Conservation (phyloP, 2,797 vertebrate genomes). For the Scomberomorus guttatus region DNA sequence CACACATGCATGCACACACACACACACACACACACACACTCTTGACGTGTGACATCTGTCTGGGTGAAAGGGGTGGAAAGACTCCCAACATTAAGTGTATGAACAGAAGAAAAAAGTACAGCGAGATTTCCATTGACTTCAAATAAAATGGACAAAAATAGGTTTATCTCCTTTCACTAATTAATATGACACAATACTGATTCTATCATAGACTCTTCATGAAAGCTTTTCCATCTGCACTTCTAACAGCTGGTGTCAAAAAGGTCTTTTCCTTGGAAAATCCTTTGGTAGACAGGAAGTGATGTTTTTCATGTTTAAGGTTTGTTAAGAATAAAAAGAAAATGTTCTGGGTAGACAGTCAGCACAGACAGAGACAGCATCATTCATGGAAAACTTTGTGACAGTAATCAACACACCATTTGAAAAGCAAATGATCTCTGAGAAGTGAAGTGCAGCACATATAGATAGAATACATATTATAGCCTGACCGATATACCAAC, state of each 20-base stretch:
- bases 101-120: conserved; percentile 5
- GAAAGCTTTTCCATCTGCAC: conserved; percentile 27
- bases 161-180: conserved; percentile 1
- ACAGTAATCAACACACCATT: not conserved
- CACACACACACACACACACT: conserved; percentile 18
- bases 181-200: conserved; percentile 1
- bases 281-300: conserved; percentile 38
- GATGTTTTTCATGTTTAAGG: not conserved
- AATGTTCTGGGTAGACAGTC: not conserved
- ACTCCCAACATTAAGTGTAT: conserved; percentile 1
- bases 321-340: not conserved
- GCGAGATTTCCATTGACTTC: not conserved
- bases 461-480: not conserved
- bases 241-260: not conserved
- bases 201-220: not conserved
- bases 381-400: not conserved
- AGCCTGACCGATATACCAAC: not conserved
- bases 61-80: conserved; percentile 41
- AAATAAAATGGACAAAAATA: conserved; percentile 24
- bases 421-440: not conserved
- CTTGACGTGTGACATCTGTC: conserved; percentile 46
- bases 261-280: conserved; percentile 28
- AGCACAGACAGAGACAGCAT: not conserved
- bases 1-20: conserved; percentile 14
- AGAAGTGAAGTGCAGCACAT: not conserved